phyloP scores from a whole-genome alignment of 2,888 invertebrate genomes.

The Phania funesta region DNA sequence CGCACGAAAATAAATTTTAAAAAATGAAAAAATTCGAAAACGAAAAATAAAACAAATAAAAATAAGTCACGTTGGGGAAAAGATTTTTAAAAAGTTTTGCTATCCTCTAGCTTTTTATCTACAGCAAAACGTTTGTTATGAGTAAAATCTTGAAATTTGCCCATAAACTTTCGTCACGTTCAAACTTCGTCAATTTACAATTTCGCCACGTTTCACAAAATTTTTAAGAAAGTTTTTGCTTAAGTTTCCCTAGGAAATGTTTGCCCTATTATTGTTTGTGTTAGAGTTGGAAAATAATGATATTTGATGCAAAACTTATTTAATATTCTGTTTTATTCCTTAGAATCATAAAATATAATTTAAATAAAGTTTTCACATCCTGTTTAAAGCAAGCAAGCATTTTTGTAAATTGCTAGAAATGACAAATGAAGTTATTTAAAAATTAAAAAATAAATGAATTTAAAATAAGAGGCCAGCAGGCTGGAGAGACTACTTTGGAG shows the following conservation, averaged over 20 bases:
- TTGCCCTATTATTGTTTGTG: slow-evolving; percentile 5
- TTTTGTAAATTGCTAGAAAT: too few relatives aligned
- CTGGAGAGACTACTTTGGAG: too few relatives aligned
- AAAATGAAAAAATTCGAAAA: too few relatives aligned
- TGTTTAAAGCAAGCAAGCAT: neutral
- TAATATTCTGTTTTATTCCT: slow-evolving; percentile 16
- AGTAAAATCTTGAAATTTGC: neutral
- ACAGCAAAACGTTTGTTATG: neutral
- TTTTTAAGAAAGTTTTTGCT: neutral
- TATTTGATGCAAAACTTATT: slow-evolving; percentile 12
- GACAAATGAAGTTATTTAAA: too few relatives aligned
- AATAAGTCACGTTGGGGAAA: too few relatives aligned
- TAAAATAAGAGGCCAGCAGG: too few relatives aligned
- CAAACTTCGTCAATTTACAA: slow-evolving; percentile 17
- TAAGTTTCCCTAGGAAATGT: neutral
- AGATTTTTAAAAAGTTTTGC: too few relatives aligned
- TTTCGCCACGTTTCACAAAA: slow-evolving; percentile 33
- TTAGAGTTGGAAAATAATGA: slow-evolving; percentile 16
- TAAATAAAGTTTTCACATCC: neutral
- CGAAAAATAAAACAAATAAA: too few relatives aligned
- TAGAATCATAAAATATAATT: neutral
- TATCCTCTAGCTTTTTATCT: neutral
- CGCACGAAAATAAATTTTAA: too few relatives aligned
- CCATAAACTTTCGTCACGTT: slow-evolving; percentile 23
- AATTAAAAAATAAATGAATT: too few relatives aligned